Percentiles rank a stretch among this genome's conserved stretches.
Evolutionary conservation across 2,888 invertebrate genomes (phyloP).

Genomic region (Tuberolachnus salignus): DNA sequence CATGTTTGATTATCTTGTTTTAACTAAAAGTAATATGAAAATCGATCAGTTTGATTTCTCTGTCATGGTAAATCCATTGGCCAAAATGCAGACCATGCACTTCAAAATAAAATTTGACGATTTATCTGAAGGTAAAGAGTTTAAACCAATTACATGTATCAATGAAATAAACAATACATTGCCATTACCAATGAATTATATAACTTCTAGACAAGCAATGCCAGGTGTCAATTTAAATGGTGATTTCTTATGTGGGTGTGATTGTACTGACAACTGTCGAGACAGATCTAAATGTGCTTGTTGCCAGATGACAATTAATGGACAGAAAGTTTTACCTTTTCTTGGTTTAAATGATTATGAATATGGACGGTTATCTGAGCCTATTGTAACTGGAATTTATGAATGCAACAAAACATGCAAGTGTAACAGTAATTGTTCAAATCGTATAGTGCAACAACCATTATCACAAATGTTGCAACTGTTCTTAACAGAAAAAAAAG

Average conservation of each 20-base stretch:
- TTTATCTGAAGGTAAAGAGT: constrained; percentile 83
- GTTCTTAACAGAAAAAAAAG: constrained; percentile 90
- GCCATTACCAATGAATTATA: constrained; percentile 86
- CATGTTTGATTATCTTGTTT: constrained; percentile 75
- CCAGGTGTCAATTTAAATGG: constrained; percentile 84
- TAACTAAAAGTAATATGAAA: constrained; percentile 74
- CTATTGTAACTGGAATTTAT: constrained; percentile 89
- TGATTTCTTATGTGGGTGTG: constrained; percentile 87
- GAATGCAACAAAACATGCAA: constrained; percentile 92
- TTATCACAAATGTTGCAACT: constrained; percentile 87
- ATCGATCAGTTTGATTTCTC: constrained; percentile 92
- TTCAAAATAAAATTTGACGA: constrained; percentile 64
- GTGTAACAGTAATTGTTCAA: constrained; percentile 83
- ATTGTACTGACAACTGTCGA: constrained; percentile 91
- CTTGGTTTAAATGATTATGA: constrained; percentile 73
- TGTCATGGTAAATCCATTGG: constrained; percentile 77
- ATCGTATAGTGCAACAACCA: constrained; percentile 90
- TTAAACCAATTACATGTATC: constrained; percentile 86
- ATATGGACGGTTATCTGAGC: constrained; percentile 81
- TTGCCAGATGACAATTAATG: constrained; percentile 85
- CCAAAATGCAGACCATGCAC: constrained; percentile 77
- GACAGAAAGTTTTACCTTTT: constrained; percentile 62
- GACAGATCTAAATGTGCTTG: constrained; percentile 88
- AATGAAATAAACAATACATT: constrained; percentile 84
- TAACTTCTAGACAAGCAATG: constrained; percentile 81